Evolutionary conservation across 2,113 vertebrate species (phyloP), one percentile per base, ranked within the genome.

Genomic region (Cynocephalus volans): DNA sequence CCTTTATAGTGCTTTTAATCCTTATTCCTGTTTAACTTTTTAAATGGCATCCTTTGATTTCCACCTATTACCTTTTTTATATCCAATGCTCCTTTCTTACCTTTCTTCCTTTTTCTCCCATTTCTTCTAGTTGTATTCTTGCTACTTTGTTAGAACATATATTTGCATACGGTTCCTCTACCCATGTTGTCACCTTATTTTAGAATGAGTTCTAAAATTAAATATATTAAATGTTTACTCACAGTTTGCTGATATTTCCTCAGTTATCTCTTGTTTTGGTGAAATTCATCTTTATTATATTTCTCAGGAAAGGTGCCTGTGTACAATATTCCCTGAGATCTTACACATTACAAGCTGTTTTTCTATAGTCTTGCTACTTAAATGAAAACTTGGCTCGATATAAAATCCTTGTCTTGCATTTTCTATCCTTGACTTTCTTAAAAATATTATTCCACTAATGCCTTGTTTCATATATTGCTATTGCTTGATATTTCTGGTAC

Each of bases 351-450:
- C 26, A 87, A n/a, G 31, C 36, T 90, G 0, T 82, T 93, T 93
- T 72, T 95, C 75, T 89, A 41, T 41, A 70, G 54, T 79, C 14
- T 96, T 90, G 36, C 4, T 8, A 31, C 58, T 67, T 83, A 28
- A 90, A 60, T 85, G 56, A 67, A 48, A 93, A 17, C 41, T 72
- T 90, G 70, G 15, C 21, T 93, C 45, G 8, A 64, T 52, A 26
- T 93, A 76, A 85, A 87, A 65, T 82, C 4, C 26, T 82, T 73
- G 36, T 14, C 48, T 77, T 85, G 18, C 1, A 62, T 33, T 85
- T 62, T 80, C 62, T 82, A 95, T 33, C 58, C 33, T 80, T 93
- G 64, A 79, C 80, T 93, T 90, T 79, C 67, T 87, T 73, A 50
- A 92, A 87, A 82, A 77, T 65, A 64, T 60, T 48, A 52, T 73